These are phyloP conservation scores for Catocala nupta DNA, from an alignment of 2,888 invertebrate genomes.

Conservation along the genomic window DNA sequence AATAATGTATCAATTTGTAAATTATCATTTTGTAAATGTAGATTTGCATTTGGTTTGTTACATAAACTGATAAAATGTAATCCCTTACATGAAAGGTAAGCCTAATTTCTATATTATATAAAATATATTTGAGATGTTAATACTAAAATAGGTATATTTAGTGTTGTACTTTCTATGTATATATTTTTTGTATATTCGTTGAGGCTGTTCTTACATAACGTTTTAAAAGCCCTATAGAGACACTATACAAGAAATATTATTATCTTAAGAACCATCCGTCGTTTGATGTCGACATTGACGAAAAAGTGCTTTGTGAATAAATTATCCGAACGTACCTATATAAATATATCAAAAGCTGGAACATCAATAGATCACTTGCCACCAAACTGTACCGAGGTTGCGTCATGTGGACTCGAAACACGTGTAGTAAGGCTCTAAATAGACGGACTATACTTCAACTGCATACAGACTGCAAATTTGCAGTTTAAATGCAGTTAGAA, in stretches of 20 bases:
- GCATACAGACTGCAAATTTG: too few relatives aligned
- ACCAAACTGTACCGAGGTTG: too few relatives aligned
- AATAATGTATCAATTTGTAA: too few relatives aligned
- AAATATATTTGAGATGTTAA: conserved; percentile 38
- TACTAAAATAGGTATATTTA: conserved; percentile 39
- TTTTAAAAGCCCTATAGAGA: conserved; percentile 34
- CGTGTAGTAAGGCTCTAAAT: too few relatives aligned
- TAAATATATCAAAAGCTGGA: background rate
- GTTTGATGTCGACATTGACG: conserved; percentile 27
- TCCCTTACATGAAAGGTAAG: background rate
- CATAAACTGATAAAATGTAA: conserved; percentile 1
- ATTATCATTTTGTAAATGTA: conserved; percentile 8
- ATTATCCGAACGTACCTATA: background rate
- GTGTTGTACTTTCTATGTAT: conserved; percentile 41
- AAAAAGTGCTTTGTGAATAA: conserved; percentile 3
- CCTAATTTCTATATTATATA: conserved; percentile 3
- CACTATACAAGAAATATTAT: conserved; percentile 12
- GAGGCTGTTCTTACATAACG: conserved; percentile 34
- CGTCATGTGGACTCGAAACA: too few relatives aligned
- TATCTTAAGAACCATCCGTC: conserved; percentile 27
- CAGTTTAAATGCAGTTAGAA: too few relatives aligned
- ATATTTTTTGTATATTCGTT: conserved; percentile 34
- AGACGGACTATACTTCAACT: too few relatives aligned
- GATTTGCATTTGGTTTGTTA: background rate
- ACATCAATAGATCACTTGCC: too few relatives aligned